Base-by-base conservation (phyloP, 1,140 invertebrate species). In the Anoplophora glabripennis region DNA sequence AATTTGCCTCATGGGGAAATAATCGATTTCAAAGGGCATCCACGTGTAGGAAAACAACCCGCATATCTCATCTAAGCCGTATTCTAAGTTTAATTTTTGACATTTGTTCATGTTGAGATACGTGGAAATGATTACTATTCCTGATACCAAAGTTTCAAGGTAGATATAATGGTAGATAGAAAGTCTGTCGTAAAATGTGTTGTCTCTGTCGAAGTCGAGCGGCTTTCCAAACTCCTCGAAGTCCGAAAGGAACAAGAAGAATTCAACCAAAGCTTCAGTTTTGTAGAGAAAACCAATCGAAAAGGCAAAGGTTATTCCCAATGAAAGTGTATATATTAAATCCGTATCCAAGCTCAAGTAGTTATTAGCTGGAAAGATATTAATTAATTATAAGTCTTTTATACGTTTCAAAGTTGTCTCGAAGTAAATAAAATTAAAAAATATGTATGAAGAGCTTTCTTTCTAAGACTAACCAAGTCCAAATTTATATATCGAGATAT, bases 11-110 rank as follows among this genome's bases (percentile, higher is more conserved):
- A 48, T 9, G 10, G 58, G 58, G 35, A 55, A 48, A 55, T n/a
- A 54, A 21, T 55, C 45, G n/a, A 60, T 55, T 36, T 60, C 18
- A 36, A 55, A 60, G 10, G 58, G 58, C 17, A 53, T 45, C 58
- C 58, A 60, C 5, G 49, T 53, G 10, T 53, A 49, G 4, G 46
- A 21, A 11, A 49, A 18, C 4, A 60, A 21, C 58, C n/a, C n/a
- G 17, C 58, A 60, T 5, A 60, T 37, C 42, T 60, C 58, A 3
- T 44, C 21, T 1, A 48, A 28, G 4, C 33, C 18, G 33, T 28
- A 41, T 17, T 28, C 12, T 53, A 21, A 10, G 45, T 60, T 60
- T 37, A 37, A 4, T 18, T 0, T 40, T 11, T 28, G 11, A 15
- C 58, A 60, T 41, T 51, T 7, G 28, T 41, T 12, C 5, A 35